Base-by-base conservation (phyloP, 1,140 invertebrate species). In the Drosophila subobscura region DNA sequence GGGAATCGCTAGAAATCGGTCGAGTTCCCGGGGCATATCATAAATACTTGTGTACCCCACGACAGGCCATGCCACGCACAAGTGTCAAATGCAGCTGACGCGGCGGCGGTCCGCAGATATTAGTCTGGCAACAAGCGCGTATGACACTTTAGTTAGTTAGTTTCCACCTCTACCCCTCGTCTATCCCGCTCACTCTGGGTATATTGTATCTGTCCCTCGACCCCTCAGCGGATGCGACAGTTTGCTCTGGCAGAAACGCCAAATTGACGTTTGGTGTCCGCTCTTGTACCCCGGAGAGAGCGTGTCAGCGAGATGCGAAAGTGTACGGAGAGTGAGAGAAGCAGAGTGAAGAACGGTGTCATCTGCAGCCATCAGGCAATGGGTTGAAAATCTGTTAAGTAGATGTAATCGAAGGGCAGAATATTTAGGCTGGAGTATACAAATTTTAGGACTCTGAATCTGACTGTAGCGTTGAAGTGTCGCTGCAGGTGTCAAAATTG, bases 51-150 rank as follows among this genome's bases (percentile, higher is more conserved):
- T 57, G 64, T 59, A 27, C 5, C 1, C 25, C 25, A 27, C 5
- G 0, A 5, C 25, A 58, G 53, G 64, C 41, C 42, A 51, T 60
- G 33, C 51, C 58, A 85, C 77, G 73, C 81, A 88, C 81, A 85
- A 85, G 81, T 88, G 81, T 85, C 81, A 85, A 63, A 61, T 74
- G 58, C 79, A 81, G 79, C 79, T 68, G 65, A 78, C 63, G 65
- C 29, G 54, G 50, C 56, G 55, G 64, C 72, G 52, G 76, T 44
- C 45, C 60, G 61, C 68, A 45, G 65, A 55, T 68, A 68, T 68
- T 68, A 68, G 65, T 68, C 67, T 41, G 61, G 29, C 61, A 67
- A 57, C 57, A 61, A 50, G 61, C 49, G 65, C 72, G 50, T 42
- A 63, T 73, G 70, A 73, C 71, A 73, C 70, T 73, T 73, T 73